Evolutionary conservation across 2,113 vertebrate species (phyloP).

Genomic region (Rattus norvegicus): DNA sequence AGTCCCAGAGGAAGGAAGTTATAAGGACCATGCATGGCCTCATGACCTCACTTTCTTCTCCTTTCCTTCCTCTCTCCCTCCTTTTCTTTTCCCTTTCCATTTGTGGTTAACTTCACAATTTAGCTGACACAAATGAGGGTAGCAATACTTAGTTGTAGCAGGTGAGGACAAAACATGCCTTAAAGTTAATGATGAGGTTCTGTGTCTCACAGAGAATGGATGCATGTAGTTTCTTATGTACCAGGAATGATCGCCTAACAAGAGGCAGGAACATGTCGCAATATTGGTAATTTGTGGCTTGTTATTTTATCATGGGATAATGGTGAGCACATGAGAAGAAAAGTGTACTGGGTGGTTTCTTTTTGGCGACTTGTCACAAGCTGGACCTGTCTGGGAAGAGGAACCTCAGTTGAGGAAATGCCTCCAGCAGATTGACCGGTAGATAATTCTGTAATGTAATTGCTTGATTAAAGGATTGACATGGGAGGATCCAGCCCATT

Average conservation of each 20-base stretch:
- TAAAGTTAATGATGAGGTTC: constrained; percentile 19
- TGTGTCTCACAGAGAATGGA: background rate
- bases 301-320: background rate
- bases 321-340: background rate
- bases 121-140: background rate
- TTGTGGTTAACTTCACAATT: background rate
- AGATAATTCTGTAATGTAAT: background rate
- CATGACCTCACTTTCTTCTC: background rate
- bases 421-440: background rate
- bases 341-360: background rate
- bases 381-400: background rate
- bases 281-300: background rate
- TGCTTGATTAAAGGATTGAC: background rate
- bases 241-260: background rate
- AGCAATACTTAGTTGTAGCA: background rate
- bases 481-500: background rate
- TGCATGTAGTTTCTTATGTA: background rate
- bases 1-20: background rate
- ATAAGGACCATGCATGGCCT: background rate
- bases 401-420: background rate
- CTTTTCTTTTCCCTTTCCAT: background rate
- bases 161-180: background rate
- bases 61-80: background rate
- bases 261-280: background rate
- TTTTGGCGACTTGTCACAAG: background rate